Conservation (phyloP, 2,797 vertebrate genomes). For the Brotula barbata region DNA sequence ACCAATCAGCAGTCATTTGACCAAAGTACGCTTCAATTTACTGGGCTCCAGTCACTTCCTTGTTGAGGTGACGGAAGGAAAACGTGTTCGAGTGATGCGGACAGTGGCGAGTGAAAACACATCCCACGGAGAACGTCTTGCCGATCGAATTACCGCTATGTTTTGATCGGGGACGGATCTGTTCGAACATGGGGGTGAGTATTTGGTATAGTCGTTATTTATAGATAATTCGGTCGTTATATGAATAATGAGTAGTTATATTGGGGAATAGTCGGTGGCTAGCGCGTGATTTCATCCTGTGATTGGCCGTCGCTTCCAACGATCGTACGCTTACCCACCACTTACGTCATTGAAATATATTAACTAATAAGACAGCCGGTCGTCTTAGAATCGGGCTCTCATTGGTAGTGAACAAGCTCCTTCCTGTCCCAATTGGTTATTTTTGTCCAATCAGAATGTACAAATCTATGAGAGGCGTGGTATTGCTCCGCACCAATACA, state of each 20-base stretch:
- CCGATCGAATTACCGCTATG: not conserved
- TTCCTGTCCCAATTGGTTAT: conserved; percentile 17
- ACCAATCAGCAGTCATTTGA: conserved; percentile 57
- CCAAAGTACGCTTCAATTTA: conserved; percentile 40
- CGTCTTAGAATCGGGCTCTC: not conserved
- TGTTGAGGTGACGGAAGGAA: conserved; percentile 53
- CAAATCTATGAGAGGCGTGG: conserved; percentile 25
- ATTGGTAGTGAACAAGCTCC: conserved; percentile 35
- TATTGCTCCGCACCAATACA: conserved; percentile 50
- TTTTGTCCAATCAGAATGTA: conserved; percentile 34
- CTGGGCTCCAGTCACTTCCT: conserved; percentile 56
- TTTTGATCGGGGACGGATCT: not conserved
- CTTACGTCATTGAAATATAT: not conserved
- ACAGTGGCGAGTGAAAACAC: not conserved
- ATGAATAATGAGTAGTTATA: conserved; percentile 29
- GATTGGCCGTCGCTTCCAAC: conserved; percentile 43
- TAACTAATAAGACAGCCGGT: conserved; percentile 38
- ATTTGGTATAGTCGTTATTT: not conserved
- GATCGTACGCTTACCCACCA: conserved; percentile 18
- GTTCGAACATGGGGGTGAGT: conserved; percentile 65
- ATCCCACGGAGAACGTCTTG: conserved; percentile 2
- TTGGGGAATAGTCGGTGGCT: conserved; percentile 19
- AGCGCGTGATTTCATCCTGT: not conserved
- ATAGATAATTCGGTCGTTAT: conserved; percentile 9
- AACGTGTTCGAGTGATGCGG: conserved; percentile 60